Conservation (phyloP, 2,113 vertebrate species). For the Lonchura striata region DNA sequence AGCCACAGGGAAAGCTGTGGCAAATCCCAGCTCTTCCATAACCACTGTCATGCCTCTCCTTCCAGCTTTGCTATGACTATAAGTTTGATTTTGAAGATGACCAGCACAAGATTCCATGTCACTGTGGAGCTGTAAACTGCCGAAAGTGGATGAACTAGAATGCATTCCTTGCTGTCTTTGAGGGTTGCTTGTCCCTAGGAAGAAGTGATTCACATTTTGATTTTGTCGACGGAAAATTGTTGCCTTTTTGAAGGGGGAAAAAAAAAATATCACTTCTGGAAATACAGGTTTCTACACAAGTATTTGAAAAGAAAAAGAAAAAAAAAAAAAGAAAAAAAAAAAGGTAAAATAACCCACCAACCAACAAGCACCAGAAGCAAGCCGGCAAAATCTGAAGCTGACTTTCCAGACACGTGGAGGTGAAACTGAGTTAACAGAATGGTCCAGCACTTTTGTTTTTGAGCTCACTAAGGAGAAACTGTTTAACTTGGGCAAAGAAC, state of each 20-base stretch:
- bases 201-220: conserved; percentile 65
- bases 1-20: not conserved
- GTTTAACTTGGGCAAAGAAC: conserved; percentile 74
- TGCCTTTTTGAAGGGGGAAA: conserved; percentile 20
- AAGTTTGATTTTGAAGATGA: conserved; percentile 99
- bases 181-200: conserved; percentile 76
- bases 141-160: conserved; percentile 98
- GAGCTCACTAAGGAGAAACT: conserved; percentile 78
- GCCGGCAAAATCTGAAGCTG: conserved; percentile 11
- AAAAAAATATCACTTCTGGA: conserved; percentile 52
- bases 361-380: conserved; percentile 39
- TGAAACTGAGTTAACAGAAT: conserved; percentile 41
- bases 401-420: conserved; percentile 14
- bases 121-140: conserved; percentile 98
- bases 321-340: not conserved
- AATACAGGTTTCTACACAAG: conserved; percentile 4
- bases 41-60: not conserved
- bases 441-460: conserved; percentile 78
- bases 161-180: conserved; percentile 77
- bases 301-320: not conserved
- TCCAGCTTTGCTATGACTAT: conserved; percentile 94
- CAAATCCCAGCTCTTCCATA: not conserved
- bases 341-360: not conserved
- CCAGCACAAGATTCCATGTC: conserved; percentile 98
- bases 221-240: conserved; percentile 49